Percentiles rank a stretch among this genome's conserved stretches.
These are phyloP conservation scores for Oreochromis grahami DNA, from an alignment of 2,797 vertebrate species.

Conservation along the genomic window DNA sequence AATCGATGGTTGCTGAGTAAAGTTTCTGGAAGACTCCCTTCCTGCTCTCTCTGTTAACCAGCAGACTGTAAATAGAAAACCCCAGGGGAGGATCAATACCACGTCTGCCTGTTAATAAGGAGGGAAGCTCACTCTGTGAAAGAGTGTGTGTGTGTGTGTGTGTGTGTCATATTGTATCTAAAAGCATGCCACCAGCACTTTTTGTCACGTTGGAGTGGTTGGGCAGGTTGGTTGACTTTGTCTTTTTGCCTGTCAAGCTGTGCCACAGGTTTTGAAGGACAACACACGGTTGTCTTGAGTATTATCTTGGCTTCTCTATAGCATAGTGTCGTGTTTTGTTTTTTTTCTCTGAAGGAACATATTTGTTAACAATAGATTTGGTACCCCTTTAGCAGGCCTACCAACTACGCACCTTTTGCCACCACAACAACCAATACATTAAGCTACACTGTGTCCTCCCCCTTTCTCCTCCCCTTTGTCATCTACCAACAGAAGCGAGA, in stretches of 20 bases:
- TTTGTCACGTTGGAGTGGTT: background rate
- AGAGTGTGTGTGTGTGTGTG: background rate
- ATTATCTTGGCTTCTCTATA: background rate
- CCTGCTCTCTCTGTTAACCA: slow-evolving; percentile 25
- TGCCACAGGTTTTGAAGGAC: background rate
- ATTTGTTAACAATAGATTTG: too few species aligned
- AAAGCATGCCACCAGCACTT: background rate
- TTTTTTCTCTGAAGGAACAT: too few species aligned
- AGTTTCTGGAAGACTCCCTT: slow-evolving; percentile 48
- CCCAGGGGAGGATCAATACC: slow-evolving; percentile 48
- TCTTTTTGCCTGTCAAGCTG: background rate
- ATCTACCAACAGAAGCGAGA: slow-evolving; percentile 7
- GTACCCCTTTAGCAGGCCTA: background rate
- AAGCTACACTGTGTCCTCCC: background rate
- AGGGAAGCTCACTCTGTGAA: slow-evolving; percentile 7
- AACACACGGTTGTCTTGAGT: background rate
- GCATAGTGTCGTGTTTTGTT: background rate
- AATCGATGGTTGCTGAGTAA: slow-evolving; percentile 50
- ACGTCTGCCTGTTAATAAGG: slow-evolving; percentile 31
- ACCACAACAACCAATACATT: background rate
- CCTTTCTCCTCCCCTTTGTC: background rate
- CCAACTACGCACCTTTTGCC: background rate
- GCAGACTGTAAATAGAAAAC: slow-evolving; percentile 57
- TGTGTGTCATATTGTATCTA: background rate
- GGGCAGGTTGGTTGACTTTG: background rate